Evolutionary conservation across 2,797 vertebrate genomes (phyloP), one percentile per base, ranked within the genome.

Genomic region (Silurus lanzhouensis): DNA sequence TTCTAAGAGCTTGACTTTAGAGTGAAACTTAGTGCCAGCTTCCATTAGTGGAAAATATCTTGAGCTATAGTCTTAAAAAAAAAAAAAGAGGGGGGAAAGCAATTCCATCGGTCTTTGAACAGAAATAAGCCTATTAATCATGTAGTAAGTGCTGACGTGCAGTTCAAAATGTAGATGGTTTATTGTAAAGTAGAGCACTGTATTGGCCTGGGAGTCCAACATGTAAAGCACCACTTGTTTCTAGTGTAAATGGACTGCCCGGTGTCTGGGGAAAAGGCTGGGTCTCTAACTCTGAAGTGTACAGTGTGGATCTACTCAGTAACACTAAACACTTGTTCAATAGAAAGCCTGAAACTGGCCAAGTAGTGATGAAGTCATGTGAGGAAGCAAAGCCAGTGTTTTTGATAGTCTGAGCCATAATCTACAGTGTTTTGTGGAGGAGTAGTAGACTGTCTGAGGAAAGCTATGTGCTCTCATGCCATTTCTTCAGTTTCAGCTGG

Each of bases 131-230:
- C 91, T 94, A 93, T 95, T 94, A 94, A 93, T 94, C 94, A 93
- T 90, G 89, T 90, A 93, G 89, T 71, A 87, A 91, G 89, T 91
- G 90, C 89, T 78, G 68, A 77, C 76, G 87, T 90, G 91, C 90
- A 91, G 89, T 94, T 93, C 91, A 89, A 92, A 92, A 90, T 92
- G 89, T 93, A 93, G 93, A 93, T 93, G 92, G 92, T 93, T 94
- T 92, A 92, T 88, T 91, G 92, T 7, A 52, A 93, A 93, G 91
- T 91, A 89, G 91, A 92, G 92, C 89, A 89, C 87, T 70, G 77
- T 87, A 87, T 90, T 88, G 89, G 92, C 87, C 67, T 38, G 85
- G 85, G 88, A 88, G 67, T 83, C 79, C 81, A 85, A 84, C 85
- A 87, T 84, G 84, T 87, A 81, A 81, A 83, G 85, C 83, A 46